Base-by-base conservation (phyloP, 2,888 invertebrate species). In the Abrostola triplasia region DNA sequence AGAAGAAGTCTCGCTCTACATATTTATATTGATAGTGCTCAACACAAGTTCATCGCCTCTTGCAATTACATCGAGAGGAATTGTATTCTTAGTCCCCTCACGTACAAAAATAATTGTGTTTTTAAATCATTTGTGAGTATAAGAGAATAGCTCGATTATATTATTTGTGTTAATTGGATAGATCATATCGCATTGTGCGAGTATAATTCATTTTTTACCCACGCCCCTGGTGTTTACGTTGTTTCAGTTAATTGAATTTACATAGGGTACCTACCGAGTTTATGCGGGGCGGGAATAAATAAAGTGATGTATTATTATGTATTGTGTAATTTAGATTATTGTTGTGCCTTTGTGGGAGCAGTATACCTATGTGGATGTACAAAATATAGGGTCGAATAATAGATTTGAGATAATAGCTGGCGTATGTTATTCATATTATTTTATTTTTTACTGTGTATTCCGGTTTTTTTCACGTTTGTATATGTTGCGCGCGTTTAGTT, bases 101-200 rank as follows among this genome's bases (percentile, higher is more conserved):
- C 44, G 24, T 9, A 12, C n/a, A 8, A 6, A n/a, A 41, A 70
- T 64, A 13, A 41, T 6, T 24, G 56, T 64, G 47, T 54, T n/a
- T 52, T 24, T 13, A 48, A 44, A 66, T 37, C 35, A 73, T 67
- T 48, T 47, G 40, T 59, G 77, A 73, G 82, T 79, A n/a, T n/a
- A 64, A 57, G 62, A 42, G 83, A 85, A 87, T 78, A 76, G 70
- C 84, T 80, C 85, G 84, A 88, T 90, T 90, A 87, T 87, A 85
- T 84, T n/a, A 77, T 76, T 70, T 77, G 67, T 77, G 60, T 70
- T 75, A 79, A 79, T 79, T 77, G 79, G 70, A 73, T 66, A 77
- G 79, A 79, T 77, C 49, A 49, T 79, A 81, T 81, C 77, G 47
- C 9, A 38, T 11, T 38, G 59, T 65, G 41, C 53, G 63, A 54